Evolutionary conservation across 1,140 invertebrate genomes (phyloP).

Genomic region (Cydia amplana): DNA sequence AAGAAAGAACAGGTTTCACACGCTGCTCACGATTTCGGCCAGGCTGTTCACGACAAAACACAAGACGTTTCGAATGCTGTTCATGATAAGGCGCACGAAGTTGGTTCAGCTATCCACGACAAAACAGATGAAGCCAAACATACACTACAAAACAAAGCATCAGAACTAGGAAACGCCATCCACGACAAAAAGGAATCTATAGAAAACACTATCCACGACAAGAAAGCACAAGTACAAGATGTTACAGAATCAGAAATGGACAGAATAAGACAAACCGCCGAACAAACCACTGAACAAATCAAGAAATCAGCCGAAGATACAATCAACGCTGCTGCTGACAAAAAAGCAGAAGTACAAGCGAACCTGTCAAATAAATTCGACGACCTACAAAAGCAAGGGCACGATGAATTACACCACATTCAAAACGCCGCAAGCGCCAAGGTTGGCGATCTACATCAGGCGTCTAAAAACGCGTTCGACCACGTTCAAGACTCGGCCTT

Average conservation of each 20-base stretch:
- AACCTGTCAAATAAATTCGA: slow-evolving; percentile 49
- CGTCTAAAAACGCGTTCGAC: slow-evolving; percentile 60
- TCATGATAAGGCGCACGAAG: slow-evolving; percentile 10
- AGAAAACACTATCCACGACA: slow-evolving; percentile 33
- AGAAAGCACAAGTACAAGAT: slow-evolving; percentile 45
- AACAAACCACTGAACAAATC: slow-evolving; percentile 67
- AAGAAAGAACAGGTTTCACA: slow-evolving; percentile 47
- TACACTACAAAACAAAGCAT: slow-evolving; percentile 21
- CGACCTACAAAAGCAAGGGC: slow-evolving; percentile 50
- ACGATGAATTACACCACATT: slow-evolving; percentile 49
- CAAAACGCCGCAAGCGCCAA: slow-evolving; percentile 51
- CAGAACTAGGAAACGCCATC: slow-evolving; percentile 28
- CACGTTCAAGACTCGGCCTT: slow-evolving; percentile 68
- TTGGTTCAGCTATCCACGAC: slow-evolving; percentile 37
- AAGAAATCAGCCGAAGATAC: slow-evolving; percentile 67
- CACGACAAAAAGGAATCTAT: slow-evolving; percentile 26
- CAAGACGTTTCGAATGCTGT: background rate
- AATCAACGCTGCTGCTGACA: slow-evolving; percentile 58
- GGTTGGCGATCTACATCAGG: slow-evolving; percentile 53
- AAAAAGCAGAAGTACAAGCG: slow-evolving; percentile 55
- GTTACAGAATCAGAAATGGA: slow-evolving; percentile 59
- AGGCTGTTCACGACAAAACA: slow-evolving; percentile 40
- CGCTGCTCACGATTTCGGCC: slow-evolving; percentile 47
- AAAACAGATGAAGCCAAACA: slow-evolving; percentile 23
- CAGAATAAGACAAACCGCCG: slow-evolving; percentile 67